Conservation (phyloP, 2,888 invertebrate species). For the Julus scanicus region DNA sequence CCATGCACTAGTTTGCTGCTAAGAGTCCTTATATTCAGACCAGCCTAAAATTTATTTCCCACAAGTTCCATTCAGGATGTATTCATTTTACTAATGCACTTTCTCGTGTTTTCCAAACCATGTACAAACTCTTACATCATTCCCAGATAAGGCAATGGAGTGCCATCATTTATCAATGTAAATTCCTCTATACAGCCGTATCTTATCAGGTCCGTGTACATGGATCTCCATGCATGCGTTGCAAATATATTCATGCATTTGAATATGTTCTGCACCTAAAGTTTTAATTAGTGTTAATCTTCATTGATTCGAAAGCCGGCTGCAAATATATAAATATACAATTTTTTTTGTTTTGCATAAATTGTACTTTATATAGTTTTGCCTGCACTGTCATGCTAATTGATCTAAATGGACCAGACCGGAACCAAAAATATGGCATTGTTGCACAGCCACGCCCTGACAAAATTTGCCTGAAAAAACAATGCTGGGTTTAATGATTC, state of each 20-base stretch:
- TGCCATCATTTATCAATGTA: not conserved
- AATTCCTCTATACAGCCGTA: not conserved
- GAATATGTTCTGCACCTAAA: not conserved
- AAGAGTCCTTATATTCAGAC: not conserved
- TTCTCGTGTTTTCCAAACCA: not conserved
- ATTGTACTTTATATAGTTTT: not conserved
- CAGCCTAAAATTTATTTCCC: not conserved
- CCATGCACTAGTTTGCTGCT: not conserved
- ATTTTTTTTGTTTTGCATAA: not conserved
- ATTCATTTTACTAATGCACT: constrained; percentile 43
- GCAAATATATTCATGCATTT: not conserved
- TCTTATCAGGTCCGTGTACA: not conserved
- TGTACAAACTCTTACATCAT: not conserved
- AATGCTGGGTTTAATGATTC: constrained; percentile 8
- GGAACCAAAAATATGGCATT: constrained; percentile 1
- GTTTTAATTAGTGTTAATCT: not conserved
- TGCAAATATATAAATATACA: not conserved
- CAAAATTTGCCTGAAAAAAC: constrained; percentile 40
- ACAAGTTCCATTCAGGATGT: not conserved
- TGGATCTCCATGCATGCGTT: not conserved
- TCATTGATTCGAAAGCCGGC: not conserved
- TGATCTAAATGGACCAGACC: constrained; percentile 37
- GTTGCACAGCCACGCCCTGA: constrained; percentile 30
- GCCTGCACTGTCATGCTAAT: not conserved
- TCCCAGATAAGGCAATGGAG: not conserved